A percentile compares a stretch with the other conserved stretches of the same genome.
Evolutionary conservation across 2,797 vertebrate genomes (phyloP).

Genomic region (Threskiornis aethiopicus): DNA sequence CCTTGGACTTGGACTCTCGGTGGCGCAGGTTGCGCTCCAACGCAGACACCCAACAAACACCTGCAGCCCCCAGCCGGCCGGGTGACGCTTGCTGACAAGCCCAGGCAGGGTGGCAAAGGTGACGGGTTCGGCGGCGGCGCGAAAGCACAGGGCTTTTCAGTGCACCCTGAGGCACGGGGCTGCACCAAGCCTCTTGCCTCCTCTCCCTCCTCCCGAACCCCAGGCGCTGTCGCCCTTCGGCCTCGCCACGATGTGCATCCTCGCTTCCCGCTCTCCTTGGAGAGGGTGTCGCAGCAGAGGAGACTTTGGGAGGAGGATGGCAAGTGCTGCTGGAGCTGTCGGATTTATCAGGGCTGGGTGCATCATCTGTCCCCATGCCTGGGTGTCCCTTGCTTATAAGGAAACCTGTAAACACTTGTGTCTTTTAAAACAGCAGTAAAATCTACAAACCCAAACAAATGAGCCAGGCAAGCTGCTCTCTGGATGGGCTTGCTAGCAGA

Average conservation of each 20-base stretch:
- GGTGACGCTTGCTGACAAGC: neutral
- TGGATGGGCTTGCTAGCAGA: neutral
- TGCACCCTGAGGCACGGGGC: neutral
- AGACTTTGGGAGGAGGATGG: neutral
- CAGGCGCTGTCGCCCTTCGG: accelerated
- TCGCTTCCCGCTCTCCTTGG: accelerated
- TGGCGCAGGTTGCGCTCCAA: neutral
- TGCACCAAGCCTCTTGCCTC: neutral
- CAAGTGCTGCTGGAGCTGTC: neutral
- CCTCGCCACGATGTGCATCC: accelerated
- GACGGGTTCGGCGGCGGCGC: neutral
- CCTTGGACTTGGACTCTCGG: neutral
- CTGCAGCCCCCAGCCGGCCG: accelerated
- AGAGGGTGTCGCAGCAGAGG: neutral
- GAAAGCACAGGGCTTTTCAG: accelerated
- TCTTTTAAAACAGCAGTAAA: neutral
- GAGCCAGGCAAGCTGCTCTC: neutral
- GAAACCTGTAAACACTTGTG: neutral
- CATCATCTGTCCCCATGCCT: accelerated
- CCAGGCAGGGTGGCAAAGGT: neutral
- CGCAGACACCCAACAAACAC: neutral
- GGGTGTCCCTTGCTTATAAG: neutral
- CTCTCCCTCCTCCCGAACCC: neutral
- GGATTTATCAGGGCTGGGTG: neutral
- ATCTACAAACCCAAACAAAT: neutral